Conservation (phyloP, 2,888 invertebrate genomes). For the Ochropleura plecta region DNA sequence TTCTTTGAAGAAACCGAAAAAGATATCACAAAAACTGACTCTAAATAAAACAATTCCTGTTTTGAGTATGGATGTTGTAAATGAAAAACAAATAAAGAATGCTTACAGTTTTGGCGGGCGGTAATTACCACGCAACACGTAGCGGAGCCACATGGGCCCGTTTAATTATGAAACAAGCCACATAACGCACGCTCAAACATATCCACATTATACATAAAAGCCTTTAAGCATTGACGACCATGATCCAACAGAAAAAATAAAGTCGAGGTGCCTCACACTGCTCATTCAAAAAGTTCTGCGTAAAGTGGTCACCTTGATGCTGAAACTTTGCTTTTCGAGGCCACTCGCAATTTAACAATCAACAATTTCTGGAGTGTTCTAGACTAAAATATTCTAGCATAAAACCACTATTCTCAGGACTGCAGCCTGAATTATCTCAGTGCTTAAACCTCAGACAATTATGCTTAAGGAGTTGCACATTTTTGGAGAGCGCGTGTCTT, state of each 20-base stretch:
- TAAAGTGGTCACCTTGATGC: constrained; percentile 52
- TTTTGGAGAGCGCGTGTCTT: constrained; percentile 31
- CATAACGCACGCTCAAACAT: constrained; percentile 34
- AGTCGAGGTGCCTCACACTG: constrained; percentile 16
- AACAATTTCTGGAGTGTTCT: constrained; percentile 34
- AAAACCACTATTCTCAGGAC: constrained; percentile 19
- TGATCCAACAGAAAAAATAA: constrained; percentile 26
- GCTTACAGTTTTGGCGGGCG: constrained; percentile 51
- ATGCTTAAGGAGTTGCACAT: constrained; percentile 37
- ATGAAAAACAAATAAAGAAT: constrained; percentile 66
- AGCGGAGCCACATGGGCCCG: constrained; percentile 48
- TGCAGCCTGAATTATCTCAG: constrained; percentile 36
- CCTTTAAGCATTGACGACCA: constrained; percentile 34
- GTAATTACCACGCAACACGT: constrained; percentile 58
- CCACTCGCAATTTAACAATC: constrained; percentile 36
- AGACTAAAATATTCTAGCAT: constrained; percentile 13
- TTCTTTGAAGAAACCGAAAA: constrained; percentile 18
- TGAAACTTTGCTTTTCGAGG: constrained; percentile 41
- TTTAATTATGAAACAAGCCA: constrained; percentile 59
- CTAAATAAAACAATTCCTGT: constrained; percentile 12
- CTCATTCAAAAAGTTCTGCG: constrained; percentile 48
- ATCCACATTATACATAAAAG: constrained; percentile 34
- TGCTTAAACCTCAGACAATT: constrained; percentile 34
- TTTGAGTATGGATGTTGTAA: constrained; percentile 50
- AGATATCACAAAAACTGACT: constrained; percentile 4